These are phyloP conservation scores for Teleogryllus occipitalis DNA, from an alignment of 1,140 invertebrate species.

Conservation along the genomic window DNA sequence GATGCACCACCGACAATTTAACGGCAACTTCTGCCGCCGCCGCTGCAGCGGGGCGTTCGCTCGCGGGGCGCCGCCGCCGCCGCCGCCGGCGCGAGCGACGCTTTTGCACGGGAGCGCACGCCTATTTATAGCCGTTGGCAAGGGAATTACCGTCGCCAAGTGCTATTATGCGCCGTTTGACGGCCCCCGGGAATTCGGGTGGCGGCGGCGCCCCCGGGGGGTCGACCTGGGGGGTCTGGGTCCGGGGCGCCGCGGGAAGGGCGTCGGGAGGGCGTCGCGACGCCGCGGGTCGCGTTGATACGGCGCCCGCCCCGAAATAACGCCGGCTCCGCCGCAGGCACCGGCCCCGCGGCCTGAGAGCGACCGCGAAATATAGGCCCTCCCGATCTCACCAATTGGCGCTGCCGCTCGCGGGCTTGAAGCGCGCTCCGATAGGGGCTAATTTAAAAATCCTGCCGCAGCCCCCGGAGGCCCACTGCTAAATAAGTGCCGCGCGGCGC, in stretches of 20 bases:
- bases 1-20: too few species aligned
- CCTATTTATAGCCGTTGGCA: background rate
- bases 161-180: background rate
- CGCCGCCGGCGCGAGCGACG: background rate
- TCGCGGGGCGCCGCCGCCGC: background rate
- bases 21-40: background rate
- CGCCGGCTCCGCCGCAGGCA: background rate
- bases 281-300: background rate
- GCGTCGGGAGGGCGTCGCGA: too few species aligned
- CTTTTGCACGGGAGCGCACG: background rate
- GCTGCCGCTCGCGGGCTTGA: background rate
- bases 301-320: background rate
- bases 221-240: too few species aligned
- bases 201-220: too few species aligned
- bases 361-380: background rate
- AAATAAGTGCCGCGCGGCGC: background rate
- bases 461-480: background rate
- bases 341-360: background rate
- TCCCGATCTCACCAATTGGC: constrained; percentile 3
- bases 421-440: background rate
- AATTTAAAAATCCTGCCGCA: background rate
- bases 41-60: background rate
- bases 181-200: background rate
- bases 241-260: background rate
- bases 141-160: background rate